Evolutionary conservation across 1,140 invertebrate species (phyloP), one percentile per base, ranked within the genome.

Genomic region (Pseudoatta argentina): DNA sequence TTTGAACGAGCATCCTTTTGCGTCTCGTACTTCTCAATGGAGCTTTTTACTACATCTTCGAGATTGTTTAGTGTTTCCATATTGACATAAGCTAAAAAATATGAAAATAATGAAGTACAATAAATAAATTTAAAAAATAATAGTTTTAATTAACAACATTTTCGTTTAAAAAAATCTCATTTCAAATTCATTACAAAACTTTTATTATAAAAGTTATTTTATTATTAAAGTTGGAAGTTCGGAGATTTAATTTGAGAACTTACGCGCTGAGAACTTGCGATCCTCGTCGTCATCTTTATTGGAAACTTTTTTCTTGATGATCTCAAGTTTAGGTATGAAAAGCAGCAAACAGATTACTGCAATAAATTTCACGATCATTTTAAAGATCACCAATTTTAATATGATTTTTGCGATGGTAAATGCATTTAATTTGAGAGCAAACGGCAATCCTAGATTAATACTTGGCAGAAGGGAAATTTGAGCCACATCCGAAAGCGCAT

Each of bases 351-450:
- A 97, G 75, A 97, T 96, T 1, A 97, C 93, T 0, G 97, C 97
- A 53, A 97, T 96, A 92, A 97, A 97, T 91, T 97, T 97, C 21
- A 97, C 96, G 69, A 97, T 96, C 93, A 97, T 97, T 92, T 97
- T 97, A 89, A 97, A 97, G 86, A 97, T 97, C 1, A 97, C 94
- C 8, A 97, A 91, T 92, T 97, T 97, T 12, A 97, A 92, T 61
- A 97, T 81, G 61, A 97, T 96, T 93, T 97, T 97, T 0, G 97
- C 97, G n/a, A 97, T 89, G 0, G 97, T 97, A 61, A 97, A 95
- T 6, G 97, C 95, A 90, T 97, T 97, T n/a, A 97, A 90, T 94
- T 97, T 97, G 7, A 97, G 75, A 0, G 93, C 92, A 24, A 94
- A 91, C 5, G 94, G 94, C 93, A 93, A 94, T 3, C 91, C 89